A percentile compares a stretch with the other conserved stretches of the same genome.
phyloP scores from a whole-genome alignment of 2,888 invertebrate genomes.

The Hermodice carunculata region DNA sequence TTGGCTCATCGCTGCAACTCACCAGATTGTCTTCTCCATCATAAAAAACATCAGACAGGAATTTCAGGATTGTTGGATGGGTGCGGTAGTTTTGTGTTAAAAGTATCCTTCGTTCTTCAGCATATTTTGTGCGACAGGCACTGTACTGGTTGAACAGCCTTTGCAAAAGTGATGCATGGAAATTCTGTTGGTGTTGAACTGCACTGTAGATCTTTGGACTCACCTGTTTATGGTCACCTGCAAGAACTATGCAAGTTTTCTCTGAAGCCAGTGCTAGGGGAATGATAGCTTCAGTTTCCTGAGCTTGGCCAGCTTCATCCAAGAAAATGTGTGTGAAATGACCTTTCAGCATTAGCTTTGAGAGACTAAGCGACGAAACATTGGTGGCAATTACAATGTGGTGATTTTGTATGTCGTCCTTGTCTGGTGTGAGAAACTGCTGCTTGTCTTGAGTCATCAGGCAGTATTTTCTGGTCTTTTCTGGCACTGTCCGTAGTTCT shows the following conservation, averaged over 20 bases:
- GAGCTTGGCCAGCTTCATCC: conserved; percentile 18
- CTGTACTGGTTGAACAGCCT: conserved; percentile 1
- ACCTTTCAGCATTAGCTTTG: neutral
- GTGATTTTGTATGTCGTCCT: neutral
- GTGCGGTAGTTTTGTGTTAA: conserved; percentile 16
- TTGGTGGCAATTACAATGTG: conserved; percentile 6
- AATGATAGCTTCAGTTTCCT: conserved; percentile 19
- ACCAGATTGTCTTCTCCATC: neutral
- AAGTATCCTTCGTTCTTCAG: neutral
- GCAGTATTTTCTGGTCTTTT: too few relatives aligned
- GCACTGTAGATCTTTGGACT: conserved; percentile 14
- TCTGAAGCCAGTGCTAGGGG: conserved; percentile 8
- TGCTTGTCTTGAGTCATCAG: too few relatives aligned
- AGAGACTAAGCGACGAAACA: neutral
- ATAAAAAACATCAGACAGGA: conserved; percentile 20
- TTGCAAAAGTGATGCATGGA: conserved; percentile 3
- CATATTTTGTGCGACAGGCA: neutral
- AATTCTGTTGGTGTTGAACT: neutral
- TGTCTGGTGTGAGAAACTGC: neutral
- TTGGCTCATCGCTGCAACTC: neutral
- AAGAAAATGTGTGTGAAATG: conserved; percentile 17
- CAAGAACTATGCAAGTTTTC: conserved; percentile 9
- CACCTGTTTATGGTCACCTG: conserved; percentile 14
- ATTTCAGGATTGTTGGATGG: conserved; percentile 16
- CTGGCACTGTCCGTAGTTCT: too few relatives aligned